Evolutionary conservation across 1,140 invertebrate genomes (phyloP).

Genomic region (Dendroctonus valens): DNA sequence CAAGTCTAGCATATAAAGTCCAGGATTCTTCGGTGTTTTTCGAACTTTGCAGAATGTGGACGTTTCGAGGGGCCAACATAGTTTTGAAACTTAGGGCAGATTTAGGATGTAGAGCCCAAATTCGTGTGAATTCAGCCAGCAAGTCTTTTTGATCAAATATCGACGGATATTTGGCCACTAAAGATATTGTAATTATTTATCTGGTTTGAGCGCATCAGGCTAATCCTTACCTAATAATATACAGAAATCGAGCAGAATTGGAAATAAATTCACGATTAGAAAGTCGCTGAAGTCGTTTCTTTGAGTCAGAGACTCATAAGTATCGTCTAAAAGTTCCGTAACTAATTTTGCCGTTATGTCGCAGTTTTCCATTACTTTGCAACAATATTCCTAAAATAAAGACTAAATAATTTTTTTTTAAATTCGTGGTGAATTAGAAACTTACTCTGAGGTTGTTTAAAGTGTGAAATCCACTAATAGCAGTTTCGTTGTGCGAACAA

Average conservation of each 20-base stretch:
- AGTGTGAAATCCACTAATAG: slow-evolving; percentile 36
- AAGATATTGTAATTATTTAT: background rate
- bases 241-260: slow-evolving; percentile 37
- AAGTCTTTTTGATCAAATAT: background rate
- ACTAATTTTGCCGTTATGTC: slow-evolving; percentile 24
- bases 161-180: slow-evolving; percentile 9
- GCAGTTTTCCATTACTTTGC: slow-evolving; percentile 15
- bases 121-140: slow-evolving; percentile 6
- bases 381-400: slow-evolving; percentile 38
- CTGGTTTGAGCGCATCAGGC: background rate
- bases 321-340: slow-evolving; percentile 27
- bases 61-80: slow-evolving; percentile 39
- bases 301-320: slow-evolving; percentile 27
- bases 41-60: slow-evolving; percentile 34
- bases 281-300: slow-evolving; percentile 42
- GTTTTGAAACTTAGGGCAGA: slow-evolving; percentile 30
- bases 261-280: slow-evolving; percentile 30
- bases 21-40: slow-evolving; percentile 19
- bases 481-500: slow-evolving; percentile 34
- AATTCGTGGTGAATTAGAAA: slow-evolving; percentile 1
- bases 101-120: slow-evolving; percentile 9
- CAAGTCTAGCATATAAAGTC: slow-evolving; percentile 36
- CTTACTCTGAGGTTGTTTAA: slow-evolving; percentile 38
- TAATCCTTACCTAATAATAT: slow-evolving; percentile 39
- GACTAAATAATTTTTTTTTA: background rate